Conservation (phyloP, 2,113 vertebrate species). For the Barbus barbus region DNA sequence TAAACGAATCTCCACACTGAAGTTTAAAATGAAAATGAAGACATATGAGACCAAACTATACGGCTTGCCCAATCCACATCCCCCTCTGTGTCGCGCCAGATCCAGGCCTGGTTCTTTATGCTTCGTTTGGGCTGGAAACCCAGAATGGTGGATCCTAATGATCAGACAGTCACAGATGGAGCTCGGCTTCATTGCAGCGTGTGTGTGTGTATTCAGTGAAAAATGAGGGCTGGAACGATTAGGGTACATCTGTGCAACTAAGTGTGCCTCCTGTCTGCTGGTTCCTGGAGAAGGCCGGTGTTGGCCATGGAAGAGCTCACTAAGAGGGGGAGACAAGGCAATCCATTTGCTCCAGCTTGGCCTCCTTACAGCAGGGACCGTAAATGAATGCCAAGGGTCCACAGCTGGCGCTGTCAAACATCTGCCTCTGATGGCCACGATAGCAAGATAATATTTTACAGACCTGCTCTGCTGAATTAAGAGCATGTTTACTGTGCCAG, state of each 20-base stretch:
- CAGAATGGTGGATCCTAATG: conserved; percentile 39
- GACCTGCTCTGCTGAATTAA: conserved; percentile 7
- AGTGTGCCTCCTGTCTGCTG: conserved; percentile 34
- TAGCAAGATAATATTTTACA: conserved; percentile 28
- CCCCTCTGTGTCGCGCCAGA: background rate
- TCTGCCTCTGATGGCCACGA: conserved; percentile 33
- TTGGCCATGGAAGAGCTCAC: conserved; percentile 33
- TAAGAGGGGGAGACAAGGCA: conserved; percentile 50
- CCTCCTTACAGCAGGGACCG: conserved; percentile 62
- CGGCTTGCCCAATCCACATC: background rate
- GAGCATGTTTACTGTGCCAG: background rate
- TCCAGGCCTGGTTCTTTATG: conserved; percentile 17
- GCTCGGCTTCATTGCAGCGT: conserved; percentile 24
- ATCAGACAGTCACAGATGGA: conserved; percentile 33
- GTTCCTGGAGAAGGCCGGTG: conserved; percentile 34
- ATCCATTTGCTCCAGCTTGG: conserved; percentile 71
- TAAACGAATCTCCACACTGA: background rate
- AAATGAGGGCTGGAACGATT: conserved; percentile 48
- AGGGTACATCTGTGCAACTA: conserved; percentile 51
- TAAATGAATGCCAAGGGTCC: conserved; percentile 63
- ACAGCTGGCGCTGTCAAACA: conserved; percentile 45
- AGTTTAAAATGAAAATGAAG: conserved; percentile 24
- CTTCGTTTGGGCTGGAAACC: background rate
- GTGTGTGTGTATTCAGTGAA: conserved; percentile 43
- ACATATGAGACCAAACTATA: conserved; percentile 10